Evolutionary conservation across 2,797 vertebrate species (phyloP), one percentile per base, ranked within the genome.

Genomic region (Centroberyx gerrardi): DNA sequence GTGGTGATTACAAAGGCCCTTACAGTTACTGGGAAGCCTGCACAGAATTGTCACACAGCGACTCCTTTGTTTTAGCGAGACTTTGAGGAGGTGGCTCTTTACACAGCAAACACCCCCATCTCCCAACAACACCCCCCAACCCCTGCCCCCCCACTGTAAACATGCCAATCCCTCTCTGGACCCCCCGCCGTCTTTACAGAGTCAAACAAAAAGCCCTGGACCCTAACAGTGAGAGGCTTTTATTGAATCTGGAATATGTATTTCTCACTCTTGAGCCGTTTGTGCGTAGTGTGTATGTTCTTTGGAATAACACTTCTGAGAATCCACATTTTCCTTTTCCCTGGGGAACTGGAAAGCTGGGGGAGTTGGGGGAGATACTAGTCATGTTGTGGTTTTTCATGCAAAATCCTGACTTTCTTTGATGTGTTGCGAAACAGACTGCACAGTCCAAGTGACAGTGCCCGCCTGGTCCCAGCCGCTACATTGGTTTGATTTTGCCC

Each of bases 1-100:
- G 93, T 88, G 92, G 91, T 90, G 81, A 93, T 93, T 90, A 93
- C 94, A 94, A 94, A 92, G 80, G 82, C 83, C 80, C 74, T 61
- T 78, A 76, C 79, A 78, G 80, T 67, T 75, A 91, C 87, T 85
- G 81, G 79, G 83, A 85, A 72, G 82, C 83, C 74, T 91, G 87
- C 72, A 84, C 82, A 63, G 42, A 83, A 83, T 82, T 87, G 88
- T 88, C 88, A 88, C 87, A 91, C 87, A 91, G 83, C 66, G 8
- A 81, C 78, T 84, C 79, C 85, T 92, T 93, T 92, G 87, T 91
- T 87, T 73, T 49, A 70, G 69, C 55, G 56, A 86, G 86, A 85
- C 76, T 86, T 90, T 89, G 82, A 79, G 85, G 91, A 91, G 90
- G 87, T 85, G 88, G 74, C 79, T 90, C 86, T 92, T 87, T 80